phyloP scores from a whole-genome alignment of 2,797 vertebrate species.

The Xiphophorus birchmanni region DNA sequence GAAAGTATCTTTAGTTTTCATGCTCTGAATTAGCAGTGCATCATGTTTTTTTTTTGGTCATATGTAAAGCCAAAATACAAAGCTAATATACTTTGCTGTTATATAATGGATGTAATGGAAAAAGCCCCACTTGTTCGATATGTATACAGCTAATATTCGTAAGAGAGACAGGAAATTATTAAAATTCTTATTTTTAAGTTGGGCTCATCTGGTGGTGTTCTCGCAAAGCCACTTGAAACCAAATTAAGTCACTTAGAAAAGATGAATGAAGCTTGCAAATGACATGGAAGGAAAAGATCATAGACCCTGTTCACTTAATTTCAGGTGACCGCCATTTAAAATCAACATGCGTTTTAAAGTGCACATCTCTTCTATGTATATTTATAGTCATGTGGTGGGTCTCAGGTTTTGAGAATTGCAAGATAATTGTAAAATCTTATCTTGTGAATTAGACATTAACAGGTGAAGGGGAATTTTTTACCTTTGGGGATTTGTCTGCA shows the following conservation, averaged over 20 bases:
- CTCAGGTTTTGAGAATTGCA: too few relatives aligned
- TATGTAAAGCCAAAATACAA: constrained; percentile 34
- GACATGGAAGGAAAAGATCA: constrained; percentile 56
- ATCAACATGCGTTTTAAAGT: constrained; percentile 30
- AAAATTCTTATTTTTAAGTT: constrained; percentile 59
- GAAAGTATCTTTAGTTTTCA: constrained; percentile 65
- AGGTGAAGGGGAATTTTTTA: too few relatives aligned
- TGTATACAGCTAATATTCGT: constrained; percentile 66
- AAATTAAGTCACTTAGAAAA: constrained; percentile 69
- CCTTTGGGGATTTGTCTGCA: too few relatives aligned
- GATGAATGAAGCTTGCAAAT: constrained; percentile 68
- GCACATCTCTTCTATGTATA: too few relatives aligned
- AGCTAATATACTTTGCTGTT: constrained; percentile 47
- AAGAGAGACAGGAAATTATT: constrained; percentile 52
- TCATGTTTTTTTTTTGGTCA: constrained; percentile 13
- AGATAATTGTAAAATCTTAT: too few relatives aligned
- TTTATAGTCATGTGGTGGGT: too few relatives aligned
- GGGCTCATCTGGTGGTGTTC: constrained; percentile 67
- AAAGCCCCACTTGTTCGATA: constrained; percentile 46
- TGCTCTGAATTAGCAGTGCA: constrained; percentile 38
- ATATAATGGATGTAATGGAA: constrained; percentile 13
- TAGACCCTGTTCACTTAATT: constrained; percentile 57
- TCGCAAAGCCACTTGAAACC: constrained; percentile 60
- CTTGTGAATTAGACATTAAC: too few relatives aligned
- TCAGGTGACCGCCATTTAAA: constrained; percentile 46